Conservation (phyloP, 2,797 vertebrate species). For the Melanotaenia boesemani region DNA sequence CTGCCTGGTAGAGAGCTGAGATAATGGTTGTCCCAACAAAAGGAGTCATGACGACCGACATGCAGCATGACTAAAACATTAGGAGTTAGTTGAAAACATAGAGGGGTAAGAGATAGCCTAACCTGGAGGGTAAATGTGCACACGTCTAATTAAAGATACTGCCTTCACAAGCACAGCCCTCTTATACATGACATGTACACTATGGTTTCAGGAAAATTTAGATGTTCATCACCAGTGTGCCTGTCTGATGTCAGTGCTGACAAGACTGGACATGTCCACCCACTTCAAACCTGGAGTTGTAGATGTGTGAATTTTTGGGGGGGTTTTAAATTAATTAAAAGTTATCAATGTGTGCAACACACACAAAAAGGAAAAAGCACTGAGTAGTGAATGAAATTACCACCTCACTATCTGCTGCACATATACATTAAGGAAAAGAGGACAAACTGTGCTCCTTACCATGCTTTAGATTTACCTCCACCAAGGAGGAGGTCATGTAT, state of each 20-base stretch:
- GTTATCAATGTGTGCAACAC: not conserved
- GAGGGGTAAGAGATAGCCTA: slow-evolving; percentile 52
- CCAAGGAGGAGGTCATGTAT: too few relatives aligned
- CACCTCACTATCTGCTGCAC: not conserved
- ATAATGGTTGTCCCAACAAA: slow-evolving; percentile 50
- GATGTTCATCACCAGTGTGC: not conserved
- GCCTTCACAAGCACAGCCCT: slow-evolving; percentile 1
- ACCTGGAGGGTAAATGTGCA: slow-evolving; percentile 34
- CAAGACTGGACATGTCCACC: not conserved
- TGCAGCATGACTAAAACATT: slow-evolving; percentile 57
- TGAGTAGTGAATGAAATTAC: slow-evolving; percentile 15
- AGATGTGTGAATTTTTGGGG: not conserved
- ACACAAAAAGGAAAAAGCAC: not conserved
- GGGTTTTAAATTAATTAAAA: not conserved
- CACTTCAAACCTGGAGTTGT: not conserved
- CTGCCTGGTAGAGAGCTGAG: slow-evolving; percentile 13
- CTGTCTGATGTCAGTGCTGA: not conserved
- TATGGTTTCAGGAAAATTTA: slow-evolving; percentile 1
- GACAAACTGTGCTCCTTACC: too few relatives aligned
- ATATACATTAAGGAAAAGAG: not conserved
- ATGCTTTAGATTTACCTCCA: too few relatives aligned
- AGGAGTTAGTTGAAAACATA: slow-evolving; percentile 29
- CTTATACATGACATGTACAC: slow-evolving; percentile 1
- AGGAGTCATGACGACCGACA: slow-evolving; percentile 46
- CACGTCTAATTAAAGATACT: slow-evolving; percentile 47